phyloP scores from a whole-genome alignment of 2,113 vertebrate species.

The Dasyprocta punctata region DNA sequence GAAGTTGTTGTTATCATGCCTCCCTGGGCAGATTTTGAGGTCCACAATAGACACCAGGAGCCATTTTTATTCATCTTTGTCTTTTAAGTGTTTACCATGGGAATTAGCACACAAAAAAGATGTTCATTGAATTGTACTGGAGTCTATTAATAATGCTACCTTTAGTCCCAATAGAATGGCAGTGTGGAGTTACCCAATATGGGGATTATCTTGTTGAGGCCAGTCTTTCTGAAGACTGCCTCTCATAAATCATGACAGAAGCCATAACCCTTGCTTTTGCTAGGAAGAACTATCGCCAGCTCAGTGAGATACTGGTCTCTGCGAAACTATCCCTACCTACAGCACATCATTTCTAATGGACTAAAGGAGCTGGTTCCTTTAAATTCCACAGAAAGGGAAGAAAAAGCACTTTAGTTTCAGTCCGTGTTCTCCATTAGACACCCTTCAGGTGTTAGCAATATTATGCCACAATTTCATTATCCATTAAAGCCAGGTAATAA shows the following conservation, averaged over 20 bases:
- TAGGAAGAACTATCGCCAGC: background rate
- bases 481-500: slow-evolving; percentile 86
- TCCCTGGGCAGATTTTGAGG: background rate
- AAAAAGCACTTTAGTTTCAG: slow-evolving; percentile 69
- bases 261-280: background rate
- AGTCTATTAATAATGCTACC: background rate
- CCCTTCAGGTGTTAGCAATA: slow-evolving; percentile 86
- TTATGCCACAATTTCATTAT: slow-evolving; percentile 82
- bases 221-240: background rate
- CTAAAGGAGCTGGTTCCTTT: slow-evolving; percentile 70
- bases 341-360: background rate
- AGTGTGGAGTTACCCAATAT: background rate
- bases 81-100: background rate
- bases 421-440: slow-evolving; percentile 85
- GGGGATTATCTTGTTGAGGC: background rate
- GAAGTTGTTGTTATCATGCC: background rate
- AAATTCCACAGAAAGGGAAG: slow-evolving; percentile 72
- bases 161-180: background rate
- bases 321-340: background rate
- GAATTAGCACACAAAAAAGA: background rate
- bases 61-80: background rate
- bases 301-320: background rate
- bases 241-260: background rate
- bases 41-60: background rate
- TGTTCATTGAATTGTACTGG: background rate